Conservation (phyloP, 1,140 invertebrate species). For the Odontomachus brunneus region DNA sequence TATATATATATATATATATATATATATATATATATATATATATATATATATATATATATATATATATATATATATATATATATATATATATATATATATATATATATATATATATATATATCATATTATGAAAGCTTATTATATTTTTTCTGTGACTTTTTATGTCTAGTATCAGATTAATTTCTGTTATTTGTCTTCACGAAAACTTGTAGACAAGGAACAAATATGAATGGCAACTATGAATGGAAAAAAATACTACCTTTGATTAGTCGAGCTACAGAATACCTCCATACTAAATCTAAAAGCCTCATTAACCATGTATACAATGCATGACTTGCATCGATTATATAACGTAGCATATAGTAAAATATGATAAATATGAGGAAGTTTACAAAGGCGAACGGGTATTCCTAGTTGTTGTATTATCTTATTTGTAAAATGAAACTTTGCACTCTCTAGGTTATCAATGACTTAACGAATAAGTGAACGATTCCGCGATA, state of each 20-base stretch:
- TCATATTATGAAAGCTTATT: too few relatives aligned
- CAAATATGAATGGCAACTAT: too few relatives aligned
- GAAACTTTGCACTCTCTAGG: background rate
- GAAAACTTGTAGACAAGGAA: constrained; percentile 12
- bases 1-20: too few relatives aligned
- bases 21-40: too few relatives aligned
- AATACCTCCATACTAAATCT: background rate
- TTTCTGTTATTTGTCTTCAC: background rate
- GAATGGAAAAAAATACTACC: background rate
- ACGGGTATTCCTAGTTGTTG: background rate
- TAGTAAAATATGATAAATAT: background rate
- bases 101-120: too few relatives aligned
- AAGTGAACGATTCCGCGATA: background rate
- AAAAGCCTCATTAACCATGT: background rate
- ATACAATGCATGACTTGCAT: background rate
- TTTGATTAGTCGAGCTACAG: background rate
- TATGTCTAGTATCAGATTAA: background rate
- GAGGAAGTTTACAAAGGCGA: background rate
- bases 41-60: too few relatives aligned
- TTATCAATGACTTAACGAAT: constrained; percentile 5
- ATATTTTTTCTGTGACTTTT: background rate
- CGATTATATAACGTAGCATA: constrained; percentile 28
- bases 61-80: too few relatives aligned
- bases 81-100: too few relatives aligned
- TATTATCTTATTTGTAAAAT: constrained; percentile 20